Conservation (phyloP, 2,797 vertebrate genomes). For the Syncerus caffer region DNA sequence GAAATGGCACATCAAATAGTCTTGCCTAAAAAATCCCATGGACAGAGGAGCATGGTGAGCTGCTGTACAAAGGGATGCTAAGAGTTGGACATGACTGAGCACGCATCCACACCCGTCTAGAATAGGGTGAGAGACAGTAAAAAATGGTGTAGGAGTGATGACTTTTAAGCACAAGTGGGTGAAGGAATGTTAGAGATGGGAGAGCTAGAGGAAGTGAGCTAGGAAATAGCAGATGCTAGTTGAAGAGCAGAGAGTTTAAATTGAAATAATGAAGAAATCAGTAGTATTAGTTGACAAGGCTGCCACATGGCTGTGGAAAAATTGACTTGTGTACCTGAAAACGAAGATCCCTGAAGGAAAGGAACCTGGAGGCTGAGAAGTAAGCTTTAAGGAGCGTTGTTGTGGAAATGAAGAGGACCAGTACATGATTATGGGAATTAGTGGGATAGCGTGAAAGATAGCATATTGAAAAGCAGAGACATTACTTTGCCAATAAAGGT, state of each 20-base stretch:
- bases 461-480: too few relatives aligned
- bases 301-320: neutral
- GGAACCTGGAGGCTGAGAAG: neutral
- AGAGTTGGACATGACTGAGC: neutral
- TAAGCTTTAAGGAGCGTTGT: neutral
- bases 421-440: neutral
- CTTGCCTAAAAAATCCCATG: neutral
- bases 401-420: neutral
- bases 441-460: neutral
- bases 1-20: neutral
- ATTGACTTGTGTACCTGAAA: neutral
- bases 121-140: neutral
- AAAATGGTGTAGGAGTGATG: too few relatives aligned
- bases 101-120: rapidly evolving
- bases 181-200: neutral
- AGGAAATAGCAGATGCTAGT: neutral
- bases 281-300: neutral
- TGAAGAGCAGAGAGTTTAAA: neutral
- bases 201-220: neutral
- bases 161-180: neutral
- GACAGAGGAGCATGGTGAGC: neutral
- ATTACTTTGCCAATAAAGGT: too few relatives aligned
- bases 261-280: neutral
- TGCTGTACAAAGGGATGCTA: neutral
- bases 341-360: neutral